phyloP scores from a whole-genome alignment of 2,888 invertebrate species.

The Pristionchus exspectatus region DNA sequence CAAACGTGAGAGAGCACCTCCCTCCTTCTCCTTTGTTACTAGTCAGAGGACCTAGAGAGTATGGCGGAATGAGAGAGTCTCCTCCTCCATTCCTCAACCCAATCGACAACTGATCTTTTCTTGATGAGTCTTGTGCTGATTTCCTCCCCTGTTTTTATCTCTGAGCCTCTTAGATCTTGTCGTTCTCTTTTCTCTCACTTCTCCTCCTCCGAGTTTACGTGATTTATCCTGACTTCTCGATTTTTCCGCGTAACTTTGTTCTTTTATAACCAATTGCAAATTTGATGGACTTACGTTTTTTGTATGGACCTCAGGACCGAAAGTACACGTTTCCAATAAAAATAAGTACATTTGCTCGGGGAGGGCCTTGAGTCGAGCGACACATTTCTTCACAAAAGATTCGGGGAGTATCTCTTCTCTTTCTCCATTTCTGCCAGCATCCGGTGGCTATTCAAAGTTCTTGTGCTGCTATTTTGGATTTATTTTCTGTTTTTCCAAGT shows the following conservation, averaged over 20 bases:
- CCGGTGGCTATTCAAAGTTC: background rate
- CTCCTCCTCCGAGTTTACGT: background rate
- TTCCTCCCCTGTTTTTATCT: background rate
- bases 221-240: conserved; percentile 25
- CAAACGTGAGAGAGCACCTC: background rate
- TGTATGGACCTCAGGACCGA: background rate
- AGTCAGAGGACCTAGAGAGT: background rate
- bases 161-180: background rate
- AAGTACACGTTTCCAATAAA: background rate
- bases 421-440: background rate
- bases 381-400: background rate
- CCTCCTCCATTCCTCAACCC: background rate
- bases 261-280: background rate
- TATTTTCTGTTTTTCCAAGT: background rate
- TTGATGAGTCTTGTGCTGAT: background rate
- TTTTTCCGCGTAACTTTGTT: background rate
- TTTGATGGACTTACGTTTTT: background rate
- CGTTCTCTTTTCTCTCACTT: conserved; percentile 18
- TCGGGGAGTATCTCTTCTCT: background rate
- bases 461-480: background rate
- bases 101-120: conserved; percentile 26
- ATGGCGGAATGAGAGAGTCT: background rate
- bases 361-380: background rate
- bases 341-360: background rate
- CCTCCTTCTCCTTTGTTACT: background rate